Base-by-base conservation (phyloP, 1,140 invertebrate genomes). In the Teleogryllus occipitalis region DNA sequence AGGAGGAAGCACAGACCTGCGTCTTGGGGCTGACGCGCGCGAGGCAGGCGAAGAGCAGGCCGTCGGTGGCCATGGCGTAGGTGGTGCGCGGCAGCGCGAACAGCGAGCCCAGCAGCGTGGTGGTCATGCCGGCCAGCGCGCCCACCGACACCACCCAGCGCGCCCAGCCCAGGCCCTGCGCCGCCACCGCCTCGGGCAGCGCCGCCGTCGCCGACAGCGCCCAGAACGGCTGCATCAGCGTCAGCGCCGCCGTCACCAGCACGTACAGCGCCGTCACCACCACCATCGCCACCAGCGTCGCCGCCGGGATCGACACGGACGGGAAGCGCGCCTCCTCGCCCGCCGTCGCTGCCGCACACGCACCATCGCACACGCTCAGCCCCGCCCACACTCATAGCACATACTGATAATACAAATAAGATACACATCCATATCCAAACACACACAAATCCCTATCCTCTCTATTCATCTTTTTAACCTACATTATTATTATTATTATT, bases 11-110 rank as follows among this genome's bases (percentile, higher is more conserved):
- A n/a, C n/a, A 2, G 77, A 86, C 87, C 82, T 96, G 94, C 0
- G 91, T 95, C 80, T 91, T 92, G 47, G 90, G 86, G 82, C 91
- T 94, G 0, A 97, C 89, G 80, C 90, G 89, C 0, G 92, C 92
- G 48, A 97, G 88, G 82, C 94, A 95, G 47, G 91, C 89, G 82
- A 97, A 96, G 1, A 97, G 87, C 6, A 97, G 86, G 0, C 96
- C 96, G 84, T 97, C 96, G 46, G 90, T 89, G 0, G 96, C 94
- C 95, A 98, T 97, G 0, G 95, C 91, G 83, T 97, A 97, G 84
- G 96, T 90, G 80, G 94, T 95, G 22, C 95, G 87, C 0, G 95
- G 94, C 10, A 97, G 85, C 0, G 94, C 92, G 84, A 95, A 97
- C 0, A 97, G 85, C 0, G 94, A 96, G 7, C 95, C 93, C 77